Base-by-base conservation (phyloP, 2,113 vertebrate genomes). In the Stomatorhinus ivindoensis region DNA sequence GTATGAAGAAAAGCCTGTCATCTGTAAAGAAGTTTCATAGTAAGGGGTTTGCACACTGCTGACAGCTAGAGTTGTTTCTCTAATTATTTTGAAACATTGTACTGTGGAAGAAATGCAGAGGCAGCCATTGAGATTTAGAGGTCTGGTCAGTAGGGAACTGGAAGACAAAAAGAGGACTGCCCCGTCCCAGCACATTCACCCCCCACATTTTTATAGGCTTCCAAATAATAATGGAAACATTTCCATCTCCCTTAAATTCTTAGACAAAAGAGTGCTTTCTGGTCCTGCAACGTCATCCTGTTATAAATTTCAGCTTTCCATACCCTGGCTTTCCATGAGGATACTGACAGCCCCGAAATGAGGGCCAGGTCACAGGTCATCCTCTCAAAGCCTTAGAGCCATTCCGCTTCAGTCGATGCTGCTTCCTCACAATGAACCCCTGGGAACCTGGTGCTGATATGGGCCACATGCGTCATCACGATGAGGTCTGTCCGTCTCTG, bases 1-100 rank as follows among this genome's bases (percentile, higher is more conserved):
- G 92, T 94, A 89, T 80, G 73, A 42, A 7, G 35, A 39, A 76
- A 39, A 42, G 73, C 35, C 61, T 69, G 61, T 31, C 27, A 31
- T 31, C 61, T 27, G 11, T 31, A 31, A 69, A 65, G 58, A n/a
- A 31, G 27, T 13, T 69, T 31, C n/a, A 69, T 27, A 11, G 35
- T 80, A 35, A 80, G 73, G 73, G 17, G 17, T 42, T 42, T 80
- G 73, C 39, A 80, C 35, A 8, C 35, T 42, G 73, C 31, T 42
- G 35, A 80, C 17, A 80, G 35, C 35, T 42, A 17, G 4, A 42
- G 73, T 19, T 80, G 17, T 80, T 35, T 80, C 73, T 80, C 73
- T 17, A 17, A 39, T 42, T 80, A 42, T 42, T 80, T 42, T 31
- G n/a, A 69, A 69, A 69, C 61, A 69, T 42, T 42, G 73, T 39